Percentiles rank a stretch among this genome's conserved stretches.
phyloP scores from a whole-genome alignment of 2,888 invertebrate species.

The Leptarthrus brevirostris region DNA sequence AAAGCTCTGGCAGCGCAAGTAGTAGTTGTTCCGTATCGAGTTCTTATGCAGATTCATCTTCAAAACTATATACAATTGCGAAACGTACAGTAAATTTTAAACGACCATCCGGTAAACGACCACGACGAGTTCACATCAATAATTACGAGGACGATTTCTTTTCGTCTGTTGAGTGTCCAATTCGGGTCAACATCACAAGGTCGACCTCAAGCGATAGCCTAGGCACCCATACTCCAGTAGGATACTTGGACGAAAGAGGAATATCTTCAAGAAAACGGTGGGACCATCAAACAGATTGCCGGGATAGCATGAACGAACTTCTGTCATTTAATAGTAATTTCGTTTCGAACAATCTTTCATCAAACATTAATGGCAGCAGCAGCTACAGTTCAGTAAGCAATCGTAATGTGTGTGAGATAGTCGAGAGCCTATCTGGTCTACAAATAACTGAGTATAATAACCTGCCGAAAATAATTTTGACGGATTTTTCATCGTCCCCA shows the following conservation, averaged over 20 bases:
- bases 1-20: slow-evolving; percentile 24
- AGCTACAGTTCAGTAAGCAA: background rate
- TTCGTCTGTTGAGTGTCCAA: slow-evolving; percentile 55
- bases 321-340: slow-evolving; percentile 28
- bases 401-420: slow-evolving; percentile 59
- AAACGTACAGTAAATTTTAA: slow-evolving; percentile 39
- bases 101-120: slow-evolving; percentile 48
- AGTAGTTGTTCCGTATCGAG: slow-evolving; percentile 22
- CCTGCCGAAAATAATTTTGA: slow-evolving; percentile 64
- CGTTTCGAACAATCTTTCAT: background rate
- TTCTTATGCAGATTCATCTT: background rate
- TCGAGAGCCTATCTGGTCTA: slow-evolving; percentile 56
- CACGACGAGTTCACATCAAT: slow-evolving; percentile 4
- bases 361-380: slow-evolving; percentile 8
- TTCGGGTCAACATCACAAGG: slow-evolving; percentile 60
- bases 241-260: background rate
- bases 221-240: background rate
- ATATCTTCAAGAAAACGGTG: slow-evolving; percentile 24
- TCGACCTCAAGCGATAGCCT: slow-evolving; percentile 50
- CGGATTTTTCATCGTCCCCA: slow-evolving; percentile 59
- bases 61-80: slow-evolving; percentile 20
- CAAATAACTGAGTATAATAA: slow-evolving; percentile 57
- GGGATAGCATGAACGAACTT: slow-evolving; percentile 42
- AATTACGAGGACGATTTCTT: background rate
- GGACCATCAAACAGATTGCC: background rate